Percentiles rank a stretch among this genome's conserved stretches.
Evolutionary conservation across 2,888 invertebrate species (phyloP).

Genomic region (Steinernema scapterisci): DNA sequence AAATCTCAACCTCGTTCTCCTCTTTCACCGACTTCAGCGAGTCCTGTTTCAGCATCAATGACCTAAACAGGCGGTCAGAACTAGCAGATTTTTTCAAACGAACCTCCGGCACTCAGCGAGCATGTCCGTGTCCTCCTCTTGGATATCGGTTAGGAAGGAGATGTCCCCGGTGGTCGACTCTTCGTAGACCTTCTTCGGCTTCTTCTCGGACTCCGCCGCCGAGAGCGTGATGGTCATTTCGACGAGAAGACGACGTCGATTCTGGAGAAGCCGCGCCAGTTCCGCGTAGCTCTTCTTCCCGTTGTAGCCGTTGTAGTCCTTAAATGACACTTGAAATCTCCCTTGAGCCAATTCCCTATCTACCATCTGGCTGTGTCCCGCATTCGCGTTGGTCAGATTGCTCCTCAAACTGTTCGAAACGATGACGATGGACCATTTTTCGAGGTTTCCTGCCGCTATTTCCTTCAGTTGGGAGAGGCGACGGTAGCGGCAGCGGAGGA

Average conservation of each 20-base stretch:
- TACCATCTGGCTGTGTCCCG: slow-evolving; percentile 34
- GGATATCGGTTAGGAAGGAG: slow-evolving; percentile 46
- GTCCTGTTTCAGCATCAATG: slow-evolving; percentile 14
- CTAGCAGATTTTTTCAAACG: not conserved
- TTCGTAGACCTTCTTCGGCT: slow-evolving; percentile 21
- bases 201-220: not conserved
- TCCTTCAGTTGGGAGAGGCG: slow-evolving; percentile 34
- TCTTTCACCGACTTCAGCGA: slow-evolving; percentile 13
- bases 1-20: not conserved
- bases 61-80: not conserved
- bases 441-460: slow-evolving; percentile 48
- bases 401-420: slow-evolving; percentile 59
- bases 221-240: slow-evolving; percentile 58
- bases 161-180: slow-evolving; percentile 37
- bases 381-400: slow-evolving; percentile 48
- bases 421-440: slow-evolving; percentile 57
- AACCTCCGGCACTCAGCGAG: not conserved
- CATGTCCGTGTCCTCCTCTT: slow-evolving; percentile 43
- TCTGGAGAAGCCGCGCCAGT: slow-evolving; percentile 52
- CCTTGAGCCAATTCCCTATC: not conserved
- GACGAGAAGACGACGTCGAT: slow-evolving; percentile 52
- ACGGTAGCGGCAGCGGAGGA: slow-evolving; percentile 50
- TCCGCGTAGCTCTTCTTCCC: slow-evolving; percentile 50
- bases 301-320: slow-evolving; percentile 9
- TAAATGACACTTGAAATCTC: slow-evolving; percentile 1